Evolutionary conservation across 2,888 invertebrate species (phyloP).

Genomic region (Pyrrhia umbra): DNA sequence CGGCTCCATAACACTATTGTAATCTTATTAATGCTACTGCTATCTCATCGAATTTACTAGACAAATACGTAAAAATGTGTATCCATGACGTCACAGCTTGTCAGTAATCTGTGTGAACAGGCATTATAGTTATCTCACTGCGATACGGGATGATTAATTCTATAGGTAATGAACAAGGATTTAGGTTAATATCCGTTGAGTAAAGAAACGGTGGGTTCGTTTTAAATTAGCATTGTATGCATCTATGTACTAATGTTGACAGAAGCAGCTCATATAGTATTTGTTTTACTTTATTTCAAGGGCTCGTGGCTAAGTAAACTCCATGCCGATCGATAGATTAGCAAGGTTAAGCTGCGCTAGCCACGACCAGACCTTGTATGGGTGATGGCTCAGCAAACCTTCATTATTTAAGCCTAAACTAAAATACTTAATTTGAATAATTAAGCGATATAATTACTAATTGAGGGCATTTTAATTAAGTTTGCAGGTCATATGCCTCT

Average conservation of each 20-base stretch:
- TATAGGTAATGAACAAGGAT: constrained; percentile 16
- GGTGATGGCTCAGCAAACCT: background rate
- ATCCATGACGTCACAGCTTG: constrained; percentile 38
- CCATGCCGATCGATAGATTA: too few species aligned
- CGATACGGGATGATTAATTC: constrained; percentile 51
- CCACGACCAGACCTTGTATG: too few species aligned
- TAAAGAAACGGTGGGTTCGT: background rate
- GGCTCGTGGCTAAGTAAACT: too few species aligned
- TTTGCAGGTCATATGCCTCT: background rate
- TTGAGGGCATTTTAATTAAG: background rate
- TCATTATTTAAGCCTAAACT: background rate
- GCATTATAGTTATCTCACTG: constrained; percentile 47
- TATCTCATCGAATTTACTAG: constrained; percentile 15
- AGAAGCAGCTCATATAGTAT: too few species aligned
- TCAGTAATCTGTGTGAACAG: constrained; percentile 43
- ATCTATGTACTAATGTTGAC: too few species aligned
- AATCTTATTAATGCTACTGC: too few species aligned
- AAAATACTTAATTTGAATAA: background rate
- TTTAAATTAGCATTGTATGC: too few species aligned
- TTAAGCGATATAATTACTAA: background rate
- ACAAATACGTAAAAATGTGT: constrained; percentile 5
- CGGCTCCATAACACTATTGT: too few species aligned
- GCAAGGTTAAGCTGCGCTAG: too few species aligned
- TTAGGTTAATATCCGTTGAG: background rate
- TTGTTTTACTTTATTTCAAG: too few species aligned